Evolutionary conservation across 2,888 invertebrate genomes (phyloP).

Genomic region (Lithophane semibrunnea): DNA sequence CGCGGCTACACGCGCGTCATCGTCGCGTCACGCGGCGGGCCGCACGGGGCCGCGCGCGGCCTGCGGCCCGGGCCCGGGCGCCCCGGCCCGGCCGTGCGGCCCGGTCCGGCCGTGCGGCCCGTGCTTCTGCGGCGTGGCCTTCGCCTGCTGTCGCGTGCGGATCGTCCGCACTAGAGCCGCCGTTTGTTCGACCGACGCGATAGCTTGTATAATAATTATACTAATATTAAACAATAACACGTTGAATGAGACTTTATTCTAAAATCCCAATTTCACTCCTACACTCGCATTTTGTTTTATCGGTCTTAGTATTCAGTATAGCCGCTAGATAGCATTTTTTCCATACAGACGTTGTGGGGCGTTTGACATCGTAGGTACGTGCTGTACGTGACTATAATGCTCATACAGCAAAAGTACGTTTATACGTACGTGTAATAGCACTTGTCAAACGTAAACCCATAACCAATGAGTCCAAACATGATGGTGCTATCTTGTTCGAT

Average conservation of each 20-base stretch:
- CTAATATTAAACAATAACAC: constrained; percentile 8
- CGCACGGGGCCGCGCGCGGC: constrained; percentile 73
- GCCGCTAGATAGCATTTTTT: no score
- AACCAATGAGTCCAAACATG: no score
- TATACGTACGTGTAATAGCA: no score
- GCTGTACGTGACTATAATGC: no score
- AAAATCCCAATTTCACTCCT: no score
- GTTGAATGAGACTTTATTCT: background rate
- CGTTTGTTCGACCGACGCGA: background rate
- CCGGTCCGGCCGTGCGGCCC: constrained; percentile 31
- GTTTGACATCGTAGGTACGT: no score
- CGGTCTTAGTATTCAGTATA: no score
- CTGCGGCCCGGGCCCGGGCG: constrained; percentile 57
- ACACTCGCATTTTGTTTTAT: no score
- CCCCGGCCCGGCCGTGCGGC: constrained; percentile 1
- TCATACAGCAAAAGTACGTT: no score
- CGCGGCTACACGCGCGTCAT: constrained; percentile 56
- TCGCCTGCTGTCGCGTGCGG: constrained; percentile 67
- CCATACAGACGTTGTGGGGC: no score
- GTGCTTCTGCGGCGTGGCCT: constrained; percentile 71
- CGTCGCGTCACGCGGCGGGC: constrained; percentile 63
- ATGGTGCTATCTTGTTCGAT: no score
- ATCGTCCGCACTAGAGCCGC: constrained; percentile 47
- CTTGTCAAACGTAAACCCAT: no score
- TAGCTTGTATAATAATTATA: background rate